Evolutionary conservation across 2,113 vertebrate genomes (phyloP), one percentile per base, ranked within the genome.

Genomic region (Tricholaema leucomelas): DNA sequence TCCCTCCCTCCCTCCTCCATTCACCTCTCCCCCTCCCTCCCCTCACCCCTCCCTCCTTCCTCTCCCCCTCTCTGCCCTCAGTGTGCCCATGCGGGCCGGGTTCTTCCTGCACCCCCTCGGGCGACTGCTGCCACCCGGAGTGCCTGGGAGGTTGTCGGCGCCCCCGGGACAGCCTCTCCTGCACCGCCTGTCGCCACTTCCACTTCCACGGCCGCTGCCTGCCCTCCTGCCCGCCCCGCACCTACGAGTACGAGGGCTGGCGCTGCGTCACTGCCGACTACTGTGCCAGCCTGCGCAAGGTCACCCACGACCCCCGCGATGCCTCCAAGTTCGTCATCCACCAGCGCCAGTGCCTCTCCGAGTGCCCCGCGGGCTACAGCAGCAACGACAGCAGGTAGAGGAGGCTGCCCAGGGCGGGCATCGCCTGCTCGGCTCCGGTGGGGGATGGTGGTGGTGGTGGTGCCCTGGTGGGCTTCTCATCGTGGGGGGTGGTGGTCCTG

Each of bases 241-340:
- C 98, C 91, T 98, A 98, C 60, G 93, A 97, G 81, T 97, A 98
- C 6, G 98, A 97, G 44, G 97, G 97, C 35, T 98, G 98, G 98
- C 98, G 98, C 92, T 98, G 98, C 1, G 92, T 98, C 87, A 98
- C 97, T 0, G 94, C 96, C 0, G 96, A 98, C 77, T 97, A 82
- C 95, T 98, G 98, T 1, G 97, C 96, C 93, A 97, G 95, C 87
- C 96, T 98, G 40, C 97, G 94, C 78, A 97, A 98, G 38, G 93
- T 97, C 74, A 97, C 97, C 2, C 66, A 96, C 63, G 84, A 95
- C 59, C 96, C 98, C 3, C 94, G 97, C 4, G 97, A 93, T 0
- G 82, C 97, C 93, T 97, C 97, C 36, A 75, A 97, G 70, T 98
- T 98, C 1, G 97, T 98, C 79, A 97, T 98, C 87, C 97, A 98